Evolutionary conservation across 2,113 vertebrate species (phyloP).

Genomic region (Telmatochromis sp.): DNA sequence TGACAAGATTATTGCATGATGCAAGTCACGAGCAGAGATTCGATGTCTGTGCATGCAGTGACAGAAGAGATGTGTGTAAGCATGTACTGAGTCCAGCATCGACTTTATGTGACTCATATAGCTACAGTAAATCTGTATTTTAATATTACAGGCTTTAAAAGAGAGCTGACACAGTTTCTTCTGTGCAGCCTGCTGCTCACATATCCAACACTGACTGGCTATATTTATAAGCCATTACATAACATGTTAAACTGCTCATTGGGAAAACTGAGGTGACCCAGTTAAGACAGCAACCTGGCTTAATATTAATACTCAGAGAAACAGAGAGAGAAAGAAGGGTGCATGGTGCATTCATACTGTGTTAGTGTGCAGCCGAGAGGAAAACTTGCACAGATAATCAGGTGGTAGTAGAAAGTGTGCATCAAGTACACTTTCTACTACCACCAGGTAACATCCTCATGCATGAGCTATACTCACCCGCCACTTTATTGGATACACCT

Average conservation of each 20-base stretch:
- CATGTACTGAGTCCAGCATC: background rate
- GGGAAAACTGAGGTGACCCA: slow-evolving; percentile 54
- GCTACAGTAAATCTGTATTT: background rate
- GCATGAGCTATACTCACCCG: background rate
- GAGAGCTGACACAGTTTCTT: slow-evolving; percentile 11
- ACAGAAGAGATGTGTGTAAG: background rate
- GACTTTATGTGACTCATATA: background rate
- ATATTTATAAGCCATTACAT: slow-evolving; percentile 59
- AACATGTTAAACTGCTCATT: slow-evolving; percentile 48
- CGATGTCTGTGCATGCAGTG: background rate
- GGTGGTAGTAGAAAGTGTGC: background rate
- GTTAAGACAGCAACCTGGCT: slow-evolving; percentile 39
- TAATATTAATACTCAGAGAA: slow-evolving; percentile 6
- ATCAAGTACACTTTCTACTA: background rate
- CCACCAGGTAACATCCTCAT: background rate
- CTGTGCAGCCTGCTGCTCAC: background rate
- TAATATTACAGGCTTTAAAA: background rate
- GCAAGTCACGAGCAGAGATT: background rate
- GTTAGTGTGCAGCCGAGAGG: background rate
- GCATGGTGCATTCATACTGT: background rate
- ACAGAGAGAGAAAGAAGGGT: background rate
- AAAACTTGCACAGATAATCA: background rate
- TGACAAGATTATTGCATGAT: background rate
- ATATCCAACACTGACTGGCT: slow-evolving; percentile 31
- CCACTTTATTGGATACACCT: background rate